Conservation (phyloP, 92 coral and sea anemone species). For the Paragorgia papillata region DNA sequence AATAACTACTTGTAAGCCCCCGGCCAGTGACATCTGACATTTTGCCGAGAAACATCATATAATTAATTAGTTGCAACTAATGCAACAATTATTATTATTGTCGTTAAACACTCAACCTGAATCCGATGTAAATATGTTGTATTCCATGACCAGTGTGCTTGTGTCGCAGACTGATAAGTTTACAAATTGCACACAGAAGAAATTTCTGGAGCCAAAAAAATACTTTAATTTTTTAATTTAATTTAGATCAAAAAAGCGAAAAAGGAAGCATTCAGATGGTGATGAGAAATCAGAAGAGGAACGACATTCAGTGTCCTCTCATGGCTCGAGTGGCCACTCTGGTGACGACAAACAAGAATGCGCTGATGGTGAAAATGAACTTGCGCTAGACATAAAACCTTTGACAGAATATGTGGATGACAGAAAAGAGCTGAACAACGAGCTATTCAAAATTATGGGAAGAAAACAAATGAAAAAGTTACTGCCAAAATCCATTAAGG, state of each 20-base stretch:
- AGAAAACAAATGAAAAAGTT: slow-evolving; percentile 82
- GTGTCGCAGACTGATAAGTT: too few relatives aligned
- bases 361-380: slow-evolving; percentile 45
- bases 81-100: too few relatives aligned
- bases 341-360: slow-evolving; percentile 27
- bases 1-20: too few relatives aligned
- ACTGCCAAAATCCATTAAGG: slow-evolving; percentile 84
- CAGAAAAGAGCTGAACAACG: slow-evolving; percentile 69
- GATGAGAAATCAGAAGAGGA: slow-evolving; percentile 11
- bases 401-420: slow-evolving; percentile 76
- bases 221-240: not conserved
- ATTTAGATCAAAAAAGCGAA: slow-evolving; percentile 27
- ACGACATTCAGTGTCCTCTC: not conserved
- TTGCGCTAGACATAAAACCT: slow-evolving; percentile 66
- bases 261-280: slow-evolving; percentile 24
- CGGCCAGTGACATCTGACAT: too few relatives aligned
- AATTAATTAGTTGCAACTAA: too few relatives aligned
- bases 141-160: too few relatives aligned
- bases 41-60: too few relatives aligned
- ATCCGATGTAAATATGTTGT: too few relatives aligned
- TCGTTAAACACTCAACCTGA: too few relatives aligned
- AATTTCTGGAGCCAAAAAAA: too few relatives aligned
- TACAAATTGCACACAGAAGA: too few relatives aligned
- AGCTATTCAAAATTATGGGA: slow-evolving; percentile 73
- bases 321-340: slow-evolving; percentile 16